These are phyloP conservation scores for Pelobates fuscus DNA, from an alignment of 2,113 vertebrate species.

Conservation along the genomic window DNA sequence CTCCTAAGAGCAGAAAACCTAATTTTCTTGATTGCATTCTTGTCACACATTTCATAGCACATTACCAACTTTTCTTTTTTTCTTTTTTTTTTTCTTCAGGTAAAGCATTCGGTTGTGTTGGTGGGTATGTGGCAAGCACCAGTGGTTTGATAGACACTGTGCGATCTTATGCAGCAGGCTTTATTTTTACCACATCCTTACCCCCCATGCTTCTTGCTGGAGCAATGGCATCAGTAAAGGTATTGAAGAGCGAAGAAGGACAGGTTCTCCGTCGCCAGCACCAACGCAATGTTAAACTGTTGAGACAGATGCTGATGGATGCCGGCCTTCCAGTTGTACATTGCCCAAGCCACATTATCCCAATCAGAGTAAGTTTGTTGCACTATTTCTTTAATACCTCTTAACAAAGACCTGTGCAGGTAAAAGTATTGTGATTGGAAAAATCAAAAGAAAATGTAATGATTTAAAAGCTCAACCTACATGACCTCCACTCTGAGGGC, in stretches of 20 bases:
- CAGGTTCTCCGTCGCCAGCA: conserved; percentile 83
- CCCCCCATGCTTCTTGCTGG: conserved; percentile 93
- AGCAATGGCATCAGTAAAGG: conserved; percentile 81
- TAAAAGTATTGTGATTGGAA: too few relatives aligned
- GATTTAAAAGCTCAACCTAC: too few relatives aligned
- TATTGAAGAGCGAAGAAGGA: conserved; percentile 85
- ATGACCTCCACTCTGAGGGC: too few relatives aligned
- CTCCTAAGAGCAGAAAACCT: too few relatives aligned
- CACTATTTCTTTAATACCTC: too few relatives aligned
- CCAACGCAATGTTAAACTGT: conserved; percentile 92
- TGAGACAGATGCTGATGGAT: conserved; percentile 96
- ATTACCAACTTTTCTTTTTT: too few relatives aligned
- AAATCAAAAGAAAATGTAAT: too few relatives aligned
- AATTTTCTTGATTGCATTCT: too few relatives aligned
- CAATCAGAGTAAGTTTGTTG: conserved; percentile 77
- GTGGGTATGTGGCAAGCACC: conserved; percentile 92
- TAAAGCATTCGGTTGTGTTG: conserved; percentile 95
- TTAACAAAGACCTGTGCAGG: too few relatives aligned
- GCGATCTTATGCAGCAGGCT: conserved; percentile 90
- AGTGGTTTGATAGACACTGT: conserved; percentile 84
- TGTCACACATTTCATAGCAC: too few relatives aligned
- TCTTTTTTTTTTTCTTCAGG: conserved; percentile 65
- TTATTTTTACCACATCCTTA: conserved; percentile 96
- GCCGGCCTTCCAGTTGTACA: conserved; percentile 90
- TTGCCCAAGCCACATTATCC: conserved; percentile 97